Evolutionary conservation across 2,888 invertebrate species (phyloP).

Genomic region (Scaptodrosophila latifasciaeformis): DNA sequence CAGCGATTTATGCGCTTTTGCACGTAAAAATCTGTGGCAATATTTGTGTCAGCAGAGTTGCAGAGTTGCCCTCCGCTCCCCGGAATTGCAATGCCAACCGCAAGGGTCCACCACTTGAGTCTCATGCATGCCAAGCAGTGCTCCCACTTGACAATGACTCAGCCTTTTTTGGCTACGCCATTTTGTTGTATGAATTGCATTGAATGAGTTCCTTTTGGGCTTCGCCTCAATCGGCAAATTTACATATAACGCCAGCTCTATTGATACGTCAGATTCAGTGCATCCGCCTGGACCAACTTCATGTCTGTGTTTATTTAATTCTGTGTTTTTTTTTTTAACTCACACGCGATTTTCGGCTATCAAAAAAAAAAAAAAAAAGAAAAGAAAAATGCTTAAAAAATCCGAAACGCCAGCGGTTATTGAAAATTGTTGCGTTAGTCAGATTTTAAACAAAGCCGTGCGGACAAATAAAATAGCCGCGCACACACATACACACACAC

Average conservation of each 20-base stretch:
- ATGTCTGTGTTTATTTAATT: constrained; percentile 69
- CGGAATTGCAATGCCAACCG: neutral
- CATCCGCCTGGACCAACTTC: neutral
- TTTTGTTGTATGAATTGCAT: constrained; percentile 48
- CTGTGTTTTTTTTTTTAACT: constrained; percentile 53
- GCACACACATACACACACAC: constrained; percentile 15
- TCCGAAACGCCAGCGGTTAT: constrained; percentile 52
- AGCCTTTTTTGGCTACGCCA: constrained; percentile 42
- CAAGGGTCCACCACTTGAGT: neutral
- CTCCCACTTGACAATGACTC: neutral
- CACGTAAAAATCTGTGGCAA: constrained; percentile 63
- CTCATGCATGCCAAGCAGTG: constrained; percentile 59
- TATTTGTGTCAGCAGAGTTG: constrained; percentile 46
- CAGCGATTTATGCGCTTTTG: constrained; percentile 69
- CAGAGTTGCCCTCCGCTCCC: neutral
- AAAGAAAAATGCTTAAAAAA: constrained; percentile 45
- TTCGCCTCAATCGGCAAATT: constrained; percentile 15
- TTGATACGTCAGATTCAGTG: constrained; percentile 38
- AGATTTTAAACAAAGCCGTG: constrained; percentile 49
- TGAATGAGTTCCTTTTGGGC: neutral
- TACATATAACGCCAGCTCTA: constrained; percentile 35
- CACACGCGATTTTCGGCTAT: constrained; percentile 45
- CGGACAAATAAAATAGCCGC: constrained; percentile 6
- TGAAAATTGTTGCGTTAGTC: constrained; percentile 64
- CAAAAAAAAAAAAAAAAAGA: neutral